Percentiles rank a stretch among this genome's conserved stretches.
phyloP scores from a whole-genome alignment of 2,797 vertebrate species.

The Kryptopterus vitreolus region DNA sequence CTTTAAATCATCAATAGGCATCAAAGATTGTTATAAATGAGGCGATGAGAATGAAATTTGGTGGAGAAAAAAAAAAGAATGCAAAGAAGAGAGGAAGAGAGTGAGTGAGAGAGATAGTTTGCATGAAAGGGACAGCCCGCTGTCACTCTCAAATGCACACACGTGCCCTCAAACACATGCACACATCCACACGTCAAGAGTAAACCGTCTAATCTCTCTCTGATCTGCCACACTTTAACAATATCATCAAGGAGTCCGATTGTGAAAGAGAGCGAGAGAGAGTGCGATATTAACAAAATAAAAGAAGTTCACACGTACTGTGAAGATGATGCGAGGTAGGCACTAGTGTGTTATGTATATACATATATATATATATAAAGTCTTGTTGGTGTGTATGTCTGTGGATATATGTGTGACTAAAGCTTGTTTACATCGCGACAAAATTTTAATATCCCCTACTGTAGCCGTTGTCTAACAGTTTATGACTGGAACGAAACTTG shows the following conservation, averaged over 20 bases:
- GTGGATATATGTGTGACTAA: constrained; percentile 36
- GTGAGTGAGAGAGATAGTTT: constrained; percentile 31
- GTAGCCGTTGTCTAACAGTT: background rate
- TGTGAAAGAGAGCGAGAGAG: constrained; percentile 38
- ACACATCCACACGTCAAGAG: constrained; percentile 32
- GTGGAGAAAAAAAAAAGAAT: too few relatives aligned
- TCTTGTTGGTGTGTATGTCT: constrained; percentile 16
- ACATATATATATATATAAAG: constrained; percentile 14
- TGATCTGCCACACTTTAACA: constrained; percentile 49
- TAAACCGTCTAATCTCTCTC: constrained; percentile 52
- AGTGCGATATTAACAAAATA: constrained; percentile 39
- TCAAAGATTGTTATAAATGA: background rate
- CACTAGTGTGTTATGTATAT: constrained; percentile 53
- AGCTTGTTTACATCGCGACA: constrained; percentile 46
- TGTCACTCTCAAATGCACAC: constrained; percentile 42
- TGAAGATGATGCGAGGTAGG: constrained; percentile 81
- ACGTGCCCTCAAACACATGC: constrained; percentile 18
- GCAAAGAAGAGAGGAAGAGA: constrained; percentile 14
- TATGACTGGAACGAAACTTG: background rate
- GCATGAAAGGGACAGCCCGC: constrained; percentile 51
- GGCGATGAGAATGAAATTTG: background rate
- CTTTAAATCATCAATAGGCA: background rate
- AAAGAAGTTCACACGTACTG: constrained; percentile 47
- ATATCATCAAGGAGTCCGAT: constrained; percentile 48
- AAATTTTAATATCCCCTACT: background rate